Evolutionary conservation across 2,797 vertebrate genomes (phyloP), one percentile per base, ranked within the genome.

Genomic region (Ispidina lecontei): DNA sequence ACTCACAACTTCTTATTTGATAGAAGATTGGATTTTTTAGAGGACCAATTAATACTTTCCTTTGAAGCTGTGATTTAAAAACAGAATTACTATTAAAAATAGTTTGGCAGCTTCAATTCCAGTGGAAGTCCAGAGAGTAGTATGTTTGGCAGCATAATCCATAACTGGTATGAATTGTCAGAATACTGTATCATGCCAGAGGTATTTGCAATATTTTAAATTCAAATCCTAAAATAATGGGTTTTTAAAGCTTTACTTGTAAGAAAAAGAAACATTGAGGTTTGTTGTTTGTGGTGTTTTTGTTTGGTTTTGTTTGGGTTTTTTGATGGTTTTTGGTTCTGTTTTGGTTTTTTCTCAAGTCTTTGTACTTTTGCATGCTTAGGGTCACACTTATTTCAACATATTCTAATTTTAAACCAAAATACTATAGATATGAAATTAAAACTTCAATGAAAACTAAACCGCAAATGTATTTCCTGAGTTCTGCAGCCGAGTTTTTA

Each of bases 11-110:
- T 22, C 11, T 69, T 52, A 51, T 59, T 23, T 72, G 11, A 70
- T 9, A 62, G 44, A 49, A 79, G 33, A 43, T 17, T 51, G 20
- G 6, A 39, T 75, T 82, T 82, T 77, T 68, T 10, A 80, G 28
- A 55, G 9, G 17, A 46, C 7, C 0, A 55, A 63, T 47, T 41
- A 28, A 39, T 7, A 43, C 86, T 52, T 71, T 65, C 35, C 18
- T 77, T 63, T 71, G 16, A 31, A 82, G 5, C 7, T 74, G 41
- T 59, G 52, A 87, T 65, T 83, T 81, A 47, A 83, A 93, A 77
- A 80, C 35, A 58, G 31, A 77, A 72, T 86, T 63, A 59, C 16
- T 18, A 59, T 12, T 54, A 83, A 91, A 80, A 94, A 79, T 22
- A 51, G 11, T 79, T 51, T 65, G 71, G 60, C 31, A 91, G 43